These are phyloP conservation scores for Corynorhinus townsendii DNA, from an alignment of 2,113 vertebrate species.

Conservation along the genomic window DNA sequence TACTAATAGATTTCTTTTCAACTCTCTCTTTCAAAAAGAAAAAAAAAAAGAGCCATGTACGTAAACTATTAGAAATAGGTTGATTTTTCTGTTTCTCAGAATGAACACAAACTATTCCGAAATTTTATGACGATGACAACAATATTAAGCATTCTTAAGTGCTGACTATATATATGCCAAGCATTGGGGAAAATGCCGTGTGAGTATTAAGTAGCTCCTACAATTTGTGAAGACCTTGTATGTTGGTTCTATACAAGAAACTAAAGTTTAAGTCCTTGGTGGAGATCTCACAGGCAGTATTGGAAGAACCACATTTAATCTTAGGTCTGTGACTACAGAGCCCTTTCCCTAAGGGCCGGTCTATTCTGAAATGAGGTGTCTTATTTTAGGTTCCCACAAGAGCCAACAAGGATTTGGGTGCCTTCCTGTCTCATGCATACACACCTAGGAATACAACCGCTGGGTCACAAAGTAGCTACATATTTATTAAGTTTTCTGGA, in stretches of 20 bases:
- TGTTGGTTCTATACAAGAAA: neutral
- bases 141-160: neutral
- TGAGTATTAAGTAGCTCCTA: rapidly evolving
- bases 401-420: neutral
- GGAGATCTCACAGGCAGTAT: neutral
- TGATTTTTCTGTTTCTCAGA: neutral
- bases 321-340: neutral
- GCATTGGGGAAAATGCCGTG: rapidly evolving
- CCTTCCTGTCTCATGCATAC: neutral
- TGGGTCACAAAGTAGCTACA: neutral
- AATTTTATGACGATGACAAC: neutral
- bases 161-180: too few relatives aligned
- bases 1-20: neutral
- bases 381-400: neutral
- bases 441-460: neutral
- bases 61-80: neutral
- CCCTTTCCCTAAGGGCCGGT: neutral
- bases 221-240: neutral
- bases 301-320: neutral
- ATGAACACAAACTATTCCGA: neutral
- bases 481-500: neutral
- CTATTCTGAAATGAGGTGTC: neutral
- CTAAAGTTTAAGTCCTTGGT: neutral
- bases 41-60: neutral
- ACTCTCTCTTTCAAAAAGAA: neutral